These are phyloP conservation scores for Strigops habroptila DNA, from an alignment of 2,113 vertebrate genomes.

Conservation along the genomic window DNA sequence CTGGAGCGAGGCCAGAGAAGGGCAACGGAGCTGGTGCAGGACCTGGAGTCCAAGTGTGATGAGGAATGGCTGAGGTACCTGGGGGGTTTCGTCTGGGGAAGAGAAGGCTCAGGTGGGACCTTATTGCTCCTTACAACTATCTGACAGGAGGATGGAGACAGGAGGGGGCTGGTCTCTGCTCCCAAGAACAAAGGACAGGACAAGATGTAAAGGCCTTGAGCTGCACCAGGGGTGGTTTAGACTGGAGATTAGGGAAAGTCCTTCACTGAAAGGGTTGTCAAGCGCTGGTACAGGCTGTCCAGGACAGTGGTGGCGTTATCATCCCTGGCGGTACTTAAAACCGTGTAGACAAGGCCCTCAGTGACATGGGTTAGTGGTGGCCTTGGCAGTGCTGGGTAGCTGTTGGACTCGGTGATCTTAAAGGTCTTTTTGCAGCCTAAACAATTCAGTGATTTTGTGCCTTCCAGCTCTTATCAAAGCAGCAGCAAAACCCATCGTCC, in stretches of 20 bases:
- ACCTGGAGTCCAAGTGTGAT: background rate
- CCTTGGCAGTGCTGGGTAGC: background rate
- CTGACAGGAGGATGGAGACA: background rate
- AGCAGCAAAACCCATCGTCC: background rate
- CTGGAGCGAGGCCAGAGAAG: background rate
- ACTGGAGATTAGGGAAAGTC: fast-evolving
- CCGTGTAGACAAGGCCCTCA: fast-evolving
- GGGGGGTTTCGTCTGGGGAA: background rate
- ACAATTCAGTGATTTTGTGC: background rate
- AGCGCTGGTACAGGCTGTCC: background rate
- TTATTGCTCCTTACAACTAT: background rate
- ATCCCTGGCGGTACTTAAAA: background rate
- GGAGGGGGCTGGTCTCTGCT: background rate
- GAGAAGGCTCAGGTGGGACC: background rate
- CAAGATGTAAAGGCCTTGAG: fast-evolving
- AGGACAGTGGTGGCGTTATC: too few relatives aligned
- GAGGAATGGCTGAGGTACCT: background rate
- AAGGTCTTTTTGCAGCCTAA: background rate
- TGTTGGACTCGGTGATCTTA: background rate
- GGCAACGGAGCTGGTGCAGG: background rate
- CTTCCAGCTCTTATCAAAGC: background rate
- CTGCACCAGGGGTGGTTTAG: fast-evolving
- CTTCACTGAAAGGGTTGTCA: background rate
- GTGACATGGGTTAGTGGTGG: background rate
- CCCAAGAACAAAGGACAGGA: background rate